These are phyloP conservation scores for Halichoerus grypus DNA, from an alignment of 2,113 vertebrate genomes.

Conservation along the genomic window DNA sequence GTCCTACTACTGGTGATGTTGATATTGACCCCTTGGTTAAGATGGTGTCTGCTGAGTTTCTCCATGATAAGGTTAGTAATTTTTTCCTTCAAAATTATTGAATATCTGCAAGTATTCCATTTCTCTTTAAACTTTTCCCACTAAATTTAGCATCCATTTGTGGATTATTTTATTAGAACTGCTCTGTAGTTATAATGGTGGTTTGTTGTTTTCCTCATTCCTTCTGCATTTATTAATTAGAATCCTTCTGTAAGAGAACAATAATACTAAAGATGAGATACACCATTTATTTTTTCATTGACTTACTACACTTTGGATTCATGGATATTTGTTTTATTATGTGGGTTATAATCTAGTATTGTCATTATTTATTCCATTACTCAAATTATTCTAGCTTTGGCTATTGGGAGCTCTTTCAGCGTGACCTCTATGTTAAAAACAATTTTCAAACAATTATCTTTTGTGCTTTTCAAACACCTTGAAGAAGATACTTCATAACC, in stretches of 20 bases:
- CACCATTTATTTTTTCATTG: constrained; percentile 36
- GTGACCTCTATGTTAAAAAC: neutral
- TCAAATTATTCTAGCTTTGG: neutral
- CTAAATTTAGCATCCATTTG: constrained; percentile 39
- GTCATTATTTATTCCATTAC: neutral
- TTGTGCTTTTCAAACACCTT: neutral
- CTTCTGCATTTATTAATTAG: neutral
- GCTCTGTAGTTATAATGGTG: neutral
- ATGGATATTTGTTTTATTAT: constrained; percentile 30
- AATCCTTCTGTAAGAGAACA: neutral
- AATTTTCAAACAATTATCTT: constrained; percentile 38
- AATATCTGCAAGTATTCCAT: constrained; percentile 10
- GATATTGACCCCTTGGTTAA: neutral
- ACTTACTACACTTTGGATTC: neutral
- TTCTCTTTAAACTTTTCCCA: neutral
- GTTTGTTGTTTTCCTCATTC: neutral
- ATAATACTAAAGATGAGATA: neutral
- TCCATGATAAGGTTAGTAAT: neutral
- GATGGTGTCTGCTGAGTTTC: neutral
- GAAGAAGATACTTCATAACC: neutral
- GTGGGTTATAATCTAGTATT: constrained; percentile 23
- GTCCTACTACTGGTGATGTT: neutral
- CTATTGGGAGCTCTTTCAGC: neutral
- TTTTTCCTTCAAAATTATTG: neutral
- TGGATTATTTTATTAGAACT: neutral